Conservation (phyloP, 2,113 vertebrate species). For the Periophthalmus modestus region DNA sequence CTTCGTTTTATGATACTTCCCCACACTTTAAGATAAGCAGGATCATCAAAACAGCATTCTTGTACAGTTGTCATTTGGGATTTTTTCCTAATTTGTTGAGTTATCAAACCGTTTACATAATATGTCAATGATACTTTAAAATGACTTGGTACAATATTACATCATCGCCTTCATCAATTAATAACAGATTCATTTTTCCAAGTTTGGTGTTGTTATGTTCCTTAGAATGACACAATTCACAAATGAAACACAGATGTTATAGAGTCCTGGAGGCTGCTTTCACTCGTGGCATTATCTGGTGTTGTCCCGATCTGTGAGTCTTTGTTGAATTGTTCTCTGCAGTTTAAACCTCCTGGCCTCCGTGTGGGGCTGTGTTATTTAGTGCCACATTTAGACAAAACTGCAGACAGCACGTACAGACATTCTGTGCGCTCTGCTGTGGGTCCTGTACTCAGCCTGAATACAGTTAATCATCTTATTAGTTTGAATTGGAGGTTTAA, state of each 20-base stretch:
- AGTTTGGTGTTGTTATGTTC: slow-evolving; percentile 24
- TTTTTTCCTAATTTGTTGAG: too few species aligned
- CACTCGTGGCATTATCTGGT: slow-evolving; percentile 41
- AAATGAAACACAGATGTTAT: slow-evolving; percentile 53
- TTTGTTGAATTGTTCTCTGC: slow-evolving; percentile 58
- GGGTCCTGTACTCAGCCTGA: background rate
- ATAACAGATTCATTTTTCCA: slow-evolving; percentile 7
- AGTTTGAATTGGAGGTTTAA: slow-evolving; percentile 3
- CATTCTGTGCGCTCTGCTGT: slow-evolving; percentile 13
- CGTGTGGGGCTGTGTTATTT: slow-evolving; percentile 50
- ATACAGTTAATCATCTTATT: slow-evolving; percentile 16
- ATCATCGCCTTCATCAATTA: too few species aligned
- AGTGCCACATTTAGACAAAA: slow-evolving; percentile 43
- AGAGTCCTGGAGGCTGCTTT: slow-evolving; percentile 32
- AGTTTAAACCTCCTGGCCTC: slow-evolving; percentile 49
- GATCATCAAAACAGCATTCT: too few species aligned
- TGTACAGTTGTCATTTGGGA: too few species aligned
- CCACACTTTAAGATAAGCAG: too few species aligned
- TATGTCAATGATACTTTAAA: too few species aligned
- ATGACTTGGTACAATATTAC: too few species aligned
- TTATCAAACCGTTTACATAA: too few species aligned
- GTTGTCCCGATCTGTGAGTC: slow-evolving; percentile 45
- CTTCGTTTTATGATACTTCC: too few species aligned
- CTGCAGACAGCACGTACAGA: slow-evolving; percentile 5
- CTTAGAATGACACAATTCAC: slow-evolving; percentile 12